A percentile compares a stretch with the other conserved stretches of the same genome.
Conservation (phyloP, 2,888 invertebrate species). For the Drosophila subsilvestris region DNA sequence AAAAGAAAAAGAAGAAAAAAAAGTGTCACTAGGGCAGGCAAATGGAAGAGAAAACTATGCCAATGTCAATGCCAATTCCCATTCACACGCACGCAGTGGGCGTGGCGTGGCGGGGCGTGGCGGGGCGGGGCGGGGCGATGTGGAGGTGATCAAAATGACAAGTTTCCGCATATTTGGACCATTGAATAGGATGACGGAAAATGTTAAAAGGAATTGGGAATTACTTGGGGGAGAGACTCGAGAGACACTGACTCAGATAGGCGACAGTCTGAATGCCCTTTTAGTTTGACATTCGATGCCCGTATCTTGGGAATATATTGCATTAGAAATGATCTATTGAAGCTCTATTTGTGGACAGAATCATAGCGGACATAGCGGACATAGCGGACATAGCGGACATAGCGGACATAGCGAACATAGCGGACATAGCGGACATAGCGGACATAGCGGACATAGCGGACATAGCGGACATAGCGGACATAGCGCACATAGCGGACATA, state of each 20-base stretch:
- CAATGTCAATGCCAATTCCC: conserved; percentile 46
- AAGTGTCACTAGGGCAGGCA: neutral
- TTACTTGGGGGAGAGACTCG: neutral
- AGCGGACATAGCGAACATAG: too few species aligned
- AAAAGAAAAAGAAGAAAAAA: conserved; percentile 51
- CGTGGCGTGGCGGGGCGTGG: conserved; percentile 18
- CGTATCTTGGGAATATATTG: neutral
- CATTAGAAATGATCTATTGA: neutral
- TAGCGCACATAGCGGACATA: too few species aligned
- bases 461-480: too few species aligned
- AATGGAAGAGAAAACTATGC: conserved; percentile 63
- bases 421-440: too few species aligned
- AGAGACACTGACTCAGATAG: neutral
- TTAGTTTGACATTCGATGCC: neutral
- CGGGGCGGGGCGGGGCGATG: conserved; percentile 18
- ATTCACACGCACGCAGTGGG: conserved; percentile 60
- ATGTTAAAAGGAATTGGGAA: conserved; percentile 4
- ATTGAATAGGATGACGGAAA: conserved; percentile 17
- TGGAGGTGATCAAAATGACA: conserved; percentile 11
- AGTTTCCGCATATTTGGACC: conserved; percentile 27
- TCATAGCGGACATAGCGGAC: too few species aligned
- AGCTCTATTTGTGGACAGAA: too few species aligned
- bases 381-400: too few species aligned
- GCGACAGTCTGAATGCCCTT: neutral
- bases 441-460: too few species aligned